Conservation (phyloP, 2,888 invertebrate species). For the Monochamus alternatus region DNA sequence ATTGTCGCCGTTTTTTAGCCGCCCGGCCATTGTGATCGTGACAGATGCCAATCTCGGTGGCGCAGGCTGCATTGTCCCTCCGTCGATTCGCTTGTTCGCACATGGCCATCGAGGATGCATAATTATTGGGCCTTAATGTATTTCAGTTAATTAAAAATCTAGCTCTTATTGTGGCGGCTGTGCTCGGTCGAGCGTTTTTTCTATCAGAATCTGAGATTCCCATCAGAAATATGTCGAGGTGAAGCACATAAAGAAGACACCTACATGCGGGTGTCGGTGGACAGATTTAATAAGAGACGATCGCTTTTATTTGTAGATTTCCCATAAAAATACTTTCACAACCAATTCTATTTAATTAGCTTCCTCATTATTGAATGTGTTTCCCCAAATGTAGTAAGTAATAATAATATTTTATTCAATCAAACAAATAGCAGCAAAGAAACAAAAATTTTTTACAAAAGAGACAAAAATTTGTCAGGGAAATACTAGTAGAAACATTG, state of each 20-base stretch:
- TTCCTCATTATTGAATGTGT: no score
- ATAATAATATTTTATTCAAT: no score
- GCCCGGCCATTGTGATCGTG: conserved; percentile 57
- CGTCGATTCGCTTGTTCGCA: conserved; percentile 44
- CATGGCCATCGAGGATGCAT: conserved; percentile 32
- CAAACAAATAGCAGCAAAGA: no score
- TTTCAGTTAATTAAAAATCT: conserved; percentile 29
- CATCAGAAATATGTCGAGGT: conserved; percentile 25
- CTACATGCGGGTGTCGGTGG: no score
- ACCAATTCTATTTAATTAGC: no score
- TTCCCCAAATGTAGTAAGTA: no score
- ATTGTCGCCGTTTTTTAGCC: conserved; percentile 55
- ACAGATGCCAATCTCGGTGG: conserved; percentile 63
- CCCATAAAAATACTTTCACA: no score
- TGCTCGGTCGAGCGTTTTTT: conserved; percentile 4
- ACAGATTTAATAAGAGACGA: no score
- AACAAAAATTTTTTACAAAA: no score
- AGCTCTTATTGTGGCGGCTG: conserved; percentile 21
- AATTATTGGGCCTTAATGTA: conserved; percentile 34
- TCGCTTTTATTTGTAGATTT: no score
- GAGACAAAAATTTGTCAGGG: no score
- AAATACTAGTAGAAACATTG: no score
- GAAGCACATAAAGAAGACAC: conserved; percentile 6
- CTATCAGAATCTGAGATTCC: conserved; percentile 11
- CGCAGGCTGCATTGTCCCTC: conserved; percentile 56